A percentile compares a stretch with the other conserved stretches of the same genome.
phyloP scores from a whole-genome alignment of 2,113 vertebrate species.

The Corynorhinus townsendii region DNA sequence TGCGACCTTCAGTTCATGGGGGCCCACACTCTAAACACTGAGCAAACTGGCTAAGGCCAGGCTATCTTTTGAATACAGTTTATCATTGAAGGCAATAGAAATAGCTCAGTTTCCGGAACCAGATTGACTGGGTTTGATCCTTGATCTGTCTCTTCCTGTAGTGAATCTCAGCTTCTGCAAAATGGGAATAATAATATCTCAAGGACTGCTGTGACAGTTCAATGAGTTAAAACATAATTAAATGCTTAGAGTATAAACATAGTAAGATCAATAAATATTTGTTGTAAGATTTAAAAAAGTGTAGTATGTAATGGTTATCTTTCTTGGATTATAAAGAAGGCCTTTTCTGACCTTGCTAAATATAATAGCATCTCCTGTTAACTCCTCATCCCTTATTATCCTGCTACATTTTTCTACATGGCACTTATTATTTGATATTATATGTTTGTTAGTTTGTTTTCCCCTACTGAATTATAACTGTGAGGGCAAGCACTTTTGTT shows the following conservation, averaged over 20 bases:
- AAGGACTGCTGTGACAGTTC: not conserved
- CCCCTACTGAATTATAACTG: not conserved
- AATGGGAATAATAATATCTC: not conserved
- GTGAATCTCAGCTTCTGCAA: not conserved
- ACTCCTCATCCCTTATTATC: not conserved
- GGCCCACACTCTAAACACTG: too few species aligned
- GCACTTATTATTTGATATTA: not conserved
- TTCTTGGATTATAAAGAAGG: not conserved
- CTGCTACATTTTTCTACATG: not conserved
- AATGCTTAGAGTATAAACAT: not conserved
- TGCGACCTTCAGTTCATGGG: too few species aligned
- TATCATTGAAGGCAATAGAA: not conserved
- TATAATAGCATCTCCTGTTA: not conserved
- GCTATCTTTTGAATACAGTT: not conserved
- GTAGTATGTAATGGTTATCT: not conserved
- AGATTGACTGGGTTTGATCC: not conserved
- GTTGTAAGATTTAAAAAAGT: not conserved
- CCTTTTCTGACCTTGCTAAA: not conserved
- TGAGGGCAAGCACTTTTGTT: constrained; percentile 1
- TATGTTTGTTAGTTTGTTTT: constrained; percentile 17
- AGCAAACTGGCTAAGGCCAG: not conserved
- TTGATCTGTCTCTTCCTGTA: not conserved
- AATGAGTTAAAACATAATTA: not conserved
- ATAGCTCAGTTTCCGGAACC: not conserved
- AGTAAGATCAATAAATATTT: not conserved